phyloP scores from a whole-genome alignment of 1,140 invertebrate genomes.

The Papilio dardanus region DNA sequence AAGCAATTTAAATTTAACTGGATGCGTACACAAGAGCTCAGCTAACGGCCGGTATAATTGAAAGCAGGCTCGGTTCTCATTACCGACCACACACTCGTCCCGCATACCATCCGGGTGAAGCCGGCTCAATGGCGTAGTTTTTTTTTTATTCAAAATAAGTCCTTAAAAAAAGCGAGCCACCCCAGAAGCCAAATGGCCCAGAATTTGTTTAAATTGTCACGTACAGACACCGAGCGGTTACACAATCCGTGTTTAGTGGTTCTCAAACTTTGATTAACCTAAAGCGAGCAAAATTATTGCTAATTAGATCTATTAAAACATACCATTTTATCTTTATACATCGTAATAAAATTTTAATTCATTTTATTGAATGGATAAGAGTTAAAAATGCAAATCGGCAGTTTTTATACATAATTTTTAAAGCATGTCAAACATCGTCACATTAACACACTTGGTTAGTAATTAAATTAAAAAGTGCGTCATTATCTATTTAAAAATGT shows the following conservation, averaged over 20 bases:
- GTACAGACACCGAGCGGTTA: slow-evolving; percentile 77
- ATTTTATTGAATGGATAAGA: no score
- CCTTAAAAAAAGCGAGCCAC: slow-evolving; percentile 72
- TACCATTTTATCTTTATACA: no score
- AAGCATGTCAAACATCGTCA: not conserved
- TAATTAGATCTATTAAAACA: not conserved
- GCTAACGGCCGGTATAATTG: slow-evolving; percentile 21
- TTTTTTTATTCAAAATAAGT: slow-evolving; percentile 78
- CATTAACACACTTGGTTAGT: no score
- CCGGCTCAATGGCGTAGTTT: slow-evolving; percentile 60
- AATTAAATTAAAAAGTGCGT: not conserved
- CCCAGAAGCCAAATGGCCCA: slow-evolving; percentile 81
- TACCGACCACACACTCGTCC: slow-evolving; percentile 67
- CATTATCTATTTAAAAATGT: no score
- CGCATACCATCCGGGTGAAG: slow-evolving; percentile 65
- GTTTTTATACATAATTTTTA: not conserved
- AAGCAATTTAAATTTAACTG: slow-evolving; percentile 14
- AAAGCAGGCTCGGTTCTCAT: slow-evolving; percentile 42
- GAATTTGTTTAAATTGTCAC: slow-evolving; percentile 83
- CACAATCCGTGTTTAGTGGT: slow-evolving; percentile 65
- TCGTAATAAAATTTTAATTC: no score
- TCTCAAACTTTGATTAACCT: slow-evolving; percentile 57
- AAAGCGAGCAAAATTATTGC: not conserved
- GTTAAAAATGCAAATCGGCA: not conserved
- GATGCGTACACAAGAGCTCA: not conserved